Evolutionary conservation across 2,888 invertebrate genomes (phyloP).

Genomic region (Elysia crispata): DNA sequence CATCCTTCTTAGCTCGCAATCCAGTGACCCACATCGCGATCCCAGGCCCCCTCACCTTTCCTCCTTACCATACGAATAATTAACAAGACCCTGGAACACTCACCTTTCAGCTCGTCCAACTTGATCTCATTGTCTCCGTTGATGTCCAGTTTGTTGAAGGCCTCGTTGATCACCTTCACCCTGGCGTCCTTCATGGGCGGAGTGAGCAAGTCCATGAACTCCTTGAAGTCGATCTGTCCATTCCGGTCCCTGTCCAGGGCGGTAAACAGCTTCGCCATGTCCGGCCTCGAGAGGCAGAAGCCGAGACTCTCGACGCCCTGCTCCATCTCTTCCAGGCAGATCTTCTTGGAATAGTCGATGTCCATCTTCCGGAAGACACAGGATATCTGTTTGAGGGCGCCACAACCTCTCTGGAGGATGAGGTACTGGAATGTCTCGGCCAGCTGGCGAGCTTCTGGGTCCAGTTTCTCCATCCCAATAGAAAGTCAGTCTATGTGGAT

Average conservation of each 20-base stretch:
- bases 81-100: slow-evolving; percentile 50
- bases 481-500: slow-evolving; percentile 2
- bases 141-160: slow-evolving; percentile 70
- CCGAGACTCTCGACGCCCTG: slow-evolving; percentile 63
- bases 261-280: slow-evolving; percentile 63
- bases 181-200: slow-evolving; percentile 66
- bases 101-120: slow-evolving; percentile 72
- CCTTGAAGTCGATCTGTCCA: slow-evolving; percentile 68
- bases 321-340: slow-evolving; percentile 67
- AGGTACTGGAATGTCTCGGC: slow-evolving; percentile 58
- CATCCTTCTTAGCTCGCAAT: too few species aligned
- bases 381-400: slow-evolving; percentile 66
- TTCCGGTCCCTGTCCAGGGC: slow-evolving; percentile 69
- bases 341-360: slow-evolving; percentile 67
- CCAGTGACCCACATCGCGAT: too few species aligned
- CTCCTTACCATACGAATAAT: neutral
- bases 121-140: slow-evolving; percentile 67
- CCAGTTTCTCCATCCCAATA: slow-evolving; percentile 6
- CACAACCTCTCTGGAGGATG: slow-evolving; percentile 61
- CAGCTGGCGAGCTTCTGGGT: slow-evolving; percentile 53
- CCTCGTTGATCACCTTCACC: slow-evolving; percentile 66
- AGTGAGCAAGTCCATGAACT: slow-evolving; percentile 66
- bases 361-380: slow-evolving; percentile 70
- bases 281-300: slow-evolving; percentile 60
- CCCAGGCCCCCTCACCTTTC: neutral